Base-by-base conservation (phyloP, 2,797 vertebrate genomes). In the Cynopterus sphinx region DNA sequence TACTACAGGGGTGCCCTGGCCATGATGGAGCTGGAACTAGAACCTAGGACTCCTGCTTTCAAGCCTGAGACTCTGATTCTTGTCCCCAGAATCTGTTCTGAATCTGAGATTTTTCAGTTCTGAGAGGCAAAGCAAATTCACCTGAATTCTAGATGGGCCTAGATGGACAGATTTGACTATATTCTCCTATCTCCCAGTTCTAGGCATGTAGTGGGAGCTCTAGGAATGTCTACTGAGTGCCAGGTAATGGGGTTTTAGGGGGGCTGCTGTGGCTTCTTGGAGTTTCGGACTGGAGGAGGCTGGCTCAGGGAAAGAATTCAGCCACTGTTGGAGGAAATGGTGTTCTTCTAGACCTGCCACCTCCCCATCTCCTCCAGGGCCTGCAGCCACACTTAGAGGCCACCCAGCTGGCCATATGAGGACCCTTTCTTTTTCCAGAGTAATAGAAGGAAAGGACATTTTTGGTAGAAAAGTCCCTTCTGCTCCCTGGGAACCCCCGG, bases 401-500 rank as follows among this genome's bases (percentile, higher is more conserved):
- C 41, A n/a, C 81, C 71, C 94, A 88, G 85, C 83, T 96, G 92
- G 85, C 90, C 65, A 49, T 28, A 12, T 77, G 63, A 94, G 94
- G 57, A 31, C 78, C 68, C 82, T 97, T 97, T 97, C 96, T 88
- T 96, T 90, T 97, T 96, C 95, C 61, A 91, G 86, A 24, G 53
- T 55, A 87, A 77, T 95, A 78, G 94, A 96, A 96, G 87, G 93
- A 97, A 97, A 97, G 75, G 92, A 95, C 94, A 91, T 96, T 95
- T 98, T 98, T 96, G 94, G 96, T 97, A 96, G 87, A 96, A 94
- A 96, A 95, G 94, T 90, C 94, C 95, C 95, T 96, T 11, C 31
- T 87, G 82, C 83, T 95, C 96, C 82, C 96, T 97, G 97, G 97
- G 96, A 97, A 97, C 96, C 95, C 96, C 97, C 97, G 4, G 87